These are phyloP conservation scores for Oligia fasciuncula DNA, from an alignment of 2,888 invertebrate species.

Conservation along the genomic window DNA sequence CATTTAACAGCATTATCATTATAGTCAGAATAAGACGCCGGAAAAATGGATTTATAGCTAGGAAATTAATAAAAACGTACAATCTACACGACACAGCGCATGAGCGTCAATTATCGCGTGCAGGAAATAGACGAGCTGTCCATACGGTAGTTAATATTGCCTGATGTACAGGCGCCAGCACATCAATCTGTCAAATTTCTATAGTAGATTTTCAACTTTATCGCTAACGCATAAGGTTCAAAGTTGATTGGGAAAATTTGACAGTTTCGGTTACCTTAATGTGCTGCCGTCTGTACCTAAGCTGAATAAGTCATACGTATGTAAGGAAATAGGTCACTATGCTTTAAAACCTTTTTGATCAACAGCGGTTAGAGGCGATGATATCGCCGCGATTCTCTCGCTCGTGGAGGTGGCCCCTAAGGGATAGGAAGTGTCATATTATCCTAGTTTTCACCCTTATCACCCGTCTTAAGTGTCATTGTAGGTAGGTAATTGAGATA, in stretches of 20 bases:
- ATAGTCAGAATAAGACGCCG: constrained; percentile 18
- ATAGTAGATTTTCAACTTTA: too few species aligned
- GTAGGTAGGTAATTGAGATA: too few species aligned
- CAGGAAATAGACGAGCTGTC: constrained; percentile 44
- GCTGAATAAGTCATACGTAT: not conserved
- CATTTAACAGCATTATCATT: not conserved
- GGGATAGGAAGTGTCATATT: too few species aligned
- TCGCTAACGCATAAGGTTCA: too few species aligned
- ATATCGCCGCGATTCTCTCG: too few species aligned
- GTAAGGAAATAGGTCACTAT: constrained; percentile 8
- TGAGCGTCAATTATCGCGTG: constrained; percentile 33
- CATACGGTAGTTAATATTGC: not conserved
- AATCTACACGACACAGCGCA: constrained; percentile 41
- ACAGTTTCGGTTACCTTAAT: too few species aligned
- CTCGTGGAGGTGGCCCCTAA: too few species aligned
- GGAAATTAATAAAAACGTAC: constrained; percentile 46
- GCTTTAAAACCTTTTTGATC: not conserved
- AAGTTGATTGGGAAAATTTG: too few species aligned
- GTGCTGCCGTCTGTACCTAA: too few species aligned
- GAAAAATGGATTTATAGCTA: constrained; percentile 36
- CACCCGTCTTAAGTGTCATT: too few species aligned
- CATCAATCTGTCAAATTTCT: too few species aligned
- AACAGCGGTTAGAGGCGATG: not conserved
- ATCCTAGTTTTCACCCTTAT: too few species aligned
- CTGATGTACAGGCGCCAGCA: not conserved